Base-by-base conservation (phyloP, 2,113 vertebrate species). In the Clinocottus analis region DNA sequence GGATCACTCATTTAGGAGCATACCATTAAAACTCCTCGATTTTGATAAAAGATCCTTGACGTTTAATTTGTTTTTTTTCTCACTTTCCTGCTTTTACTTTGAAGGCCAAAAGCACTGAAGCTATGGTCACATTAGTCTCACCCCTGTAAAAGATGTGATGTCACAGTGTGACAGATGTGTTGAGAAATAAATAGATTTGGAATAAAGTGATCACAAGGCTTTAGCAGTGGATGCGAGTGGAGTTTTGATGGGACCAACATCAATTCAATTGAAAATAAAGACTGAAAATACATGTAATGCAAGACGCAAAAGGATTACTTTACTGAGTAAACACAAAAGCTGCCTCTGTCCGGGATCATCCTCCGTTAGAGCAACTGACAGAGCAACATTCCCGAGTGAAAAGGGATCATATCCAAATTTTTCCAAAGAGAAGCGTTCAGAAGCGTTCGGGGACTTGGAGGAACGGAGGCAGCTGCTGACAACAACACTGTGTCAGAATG, bases 391-490 rank as follows among this genome's bases (percentile, higher is more conserved):
- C 69, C 33, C 68, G 43, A 49, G 51, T 60, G 39, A 85, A 88
- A 81, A 72, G n/a, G 61, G 78, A 59, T 79, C 63, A 39, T 16
- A 64, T 69, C 66, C 62, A 82, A 19, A 13, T 75, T 49, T 39
- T 83, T 43, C 61, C 53, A 75, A 85, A 41, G 58, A 45, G 60
- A 74, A 53, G 77, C 33, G 45, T 80, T 83, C 41, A 85, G n/a
- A 77, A 85, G 72, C 27, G 9, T 45, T 84, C 5, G n/a, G 58
- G 25, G 27, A 69, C 39, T 56, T 10, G 25, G 41, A 68, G 68
- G 76, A 80, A 79, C 65, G 56, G 29, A 53, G 75, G 70, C 85
- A 77, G 79, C 82, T 79, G 85, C 81, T 82, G 86, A 86, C 86
- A 83, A 72, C 67, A 79, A 79, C 72, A 53, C 43, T 29, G 72